phyloP scores from a whole-genome alignment of 1,140 invertebrate species.

The Bactericera cockerelli region DNA sequence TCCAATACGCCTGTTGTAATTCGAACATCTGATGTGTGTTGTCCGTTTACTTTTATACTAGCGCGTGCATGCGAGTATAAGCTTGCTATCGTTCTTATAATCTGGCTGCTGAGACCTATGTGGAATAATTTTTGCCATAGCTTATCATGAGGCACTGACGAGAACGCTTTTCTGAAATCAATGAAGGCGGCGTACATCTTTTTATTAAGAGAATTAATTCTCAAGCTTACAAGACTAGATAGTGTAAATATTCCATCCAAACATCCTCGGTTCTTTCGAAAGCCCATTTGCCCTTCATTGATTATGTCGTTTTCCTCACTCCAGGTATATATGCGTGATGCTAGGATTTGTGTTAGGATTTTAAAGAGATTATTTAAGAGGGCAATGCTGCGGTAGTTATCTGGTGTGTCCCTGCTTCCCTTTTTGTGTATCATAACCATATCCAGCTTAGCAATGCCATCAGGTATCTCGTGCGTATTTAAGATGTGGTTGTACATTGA shows the following conservation, averaged over 20 bases:
- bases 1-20: constrained; percentile 19
- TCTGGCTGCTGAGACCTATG: constrained; percentile 4
- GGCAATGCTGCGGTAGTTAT: constrained; percentile 23
- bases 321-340: constrained; percentile 19
- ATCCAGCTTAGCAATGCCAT: constrained; percentile 10
- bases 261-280: constrained; percentile 19
- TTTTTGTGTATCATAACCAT: constrained; percentile 18
- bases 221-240: constrained; percentile 2
- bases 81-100: constrained; percentile 6
- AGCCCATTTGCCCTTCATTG: constrained; percentile 23
- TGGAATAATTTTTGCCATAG: constrained; percentile 5
- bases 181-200: constrained; percentile 9
- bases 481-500: constrained; percentile 15
- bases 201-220: not conserved
- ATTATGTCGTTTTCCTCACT: constrained; percentile 16
- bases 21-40: constrained; percentile 10
- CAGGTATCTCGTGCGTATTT: constrained; percentile 6
- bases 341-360: constrained; percentile 20
- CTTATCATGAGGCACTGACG: not conserved
- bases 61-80: constrained; percentile 9
- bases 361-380: constrained; percentile 21
- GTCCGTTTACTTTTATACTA: not conserved
- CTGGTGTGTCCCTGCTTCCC: constrained; percentile 18
- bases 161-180: constrained; percentile 5
- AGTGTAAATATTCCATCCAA: constrained; percentile 20